phyloP scores from a whole-genome alignment of 2,888 invertebrate genomes.

The Stenurella melanura region DNA sequence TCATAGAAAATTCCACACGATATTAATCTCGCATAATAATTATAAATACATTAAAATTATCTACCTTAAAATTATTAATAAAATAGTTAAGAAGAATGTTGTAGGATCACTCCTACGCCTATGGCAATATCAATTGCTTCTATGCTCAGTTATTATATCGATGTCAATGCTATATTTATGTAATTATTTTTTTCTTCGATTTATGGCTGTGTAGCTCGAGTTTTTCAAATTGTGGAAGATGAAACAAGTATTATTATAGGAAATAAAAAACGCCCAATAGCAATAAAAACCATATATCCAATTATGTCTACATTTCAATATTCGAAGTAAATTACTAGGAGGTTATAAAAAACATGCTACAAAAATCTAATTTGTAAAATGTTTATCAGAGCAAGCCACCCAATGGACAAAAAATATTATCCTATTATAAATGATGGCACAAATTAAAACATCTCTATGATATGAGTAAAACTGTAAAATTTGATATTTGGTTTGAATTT shows the following conservation, averaged over 20 bases:
- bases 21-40: not conserved
- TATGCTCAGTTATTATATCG: conserved; percentile 44
- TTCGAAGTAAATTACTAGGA: not conserved
- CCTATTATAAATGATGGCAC: no score
- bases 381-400: no score
- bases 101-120: conserved; percentile 38
- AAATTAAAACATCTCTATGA: no score
- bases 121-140: conserved; percentile 44
- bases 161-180: conserved; percentile 53
- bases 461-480: no score
- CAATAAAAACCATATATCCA: conserved; percentile 7
- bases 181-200: conserved; percentile 52
- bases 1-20: not conserved
- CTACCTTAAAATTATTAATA: not conserved
- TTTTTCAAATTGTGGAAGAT: conserved; percentile 56
- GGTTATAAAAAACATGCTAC: not conserved
- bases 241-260: conserved; percentile 48
- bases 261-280: conserved; percentile 48
- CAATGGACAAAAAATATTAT: no score
- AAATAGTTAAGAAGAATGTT: not conserved
- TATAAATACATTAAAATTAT: not conserved
- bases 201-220: conserved; percentile 49
- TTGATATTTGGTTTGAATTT: no score
- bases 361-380: not conserved
- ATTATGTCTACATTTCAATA: conserved; percentile 5